phyloP scores from a whole-genome alignment of 2,797 vertebrate genomes.

The Tenualosa thibaudeaui region DNA sequence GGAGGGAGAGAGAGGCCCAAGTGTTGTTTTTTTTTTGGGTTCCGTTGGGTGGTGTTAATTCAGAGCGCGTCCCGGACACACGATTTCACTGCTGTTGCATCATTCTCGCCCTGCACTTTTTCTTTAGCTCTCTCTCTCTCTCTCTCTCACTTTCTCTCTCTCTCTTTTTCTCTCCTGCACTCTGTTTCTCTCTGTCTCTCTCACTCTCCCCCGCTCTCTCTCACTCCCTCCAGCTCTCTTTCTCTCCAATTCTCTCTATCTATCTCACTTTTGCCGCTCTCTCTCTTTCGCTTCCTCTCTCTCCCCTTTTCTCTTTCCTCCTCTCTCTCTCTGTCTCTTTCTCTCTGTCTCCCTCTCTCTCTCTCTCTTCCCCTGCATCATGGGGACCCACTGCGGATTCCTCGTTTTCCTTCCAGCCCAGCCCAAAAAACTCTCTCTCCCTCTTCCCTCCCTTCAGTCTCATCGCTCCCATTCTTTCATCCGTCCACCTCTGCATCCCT shows the following conservation, averaged over 20 bases:
- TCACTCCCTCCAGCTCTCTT: neutral
- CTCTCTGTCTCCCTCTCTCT: constrained; percentile 63
- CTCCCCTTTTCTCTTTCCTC: neutral
- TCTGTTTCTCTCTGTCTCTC: constrained; percentile 8
- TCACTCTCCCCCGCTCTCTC: neutral
- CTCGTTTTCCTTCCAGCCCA: neutral
- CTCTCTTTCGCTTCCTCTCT: neutral
- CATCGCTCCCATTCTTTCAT: constrained; percentile 8
- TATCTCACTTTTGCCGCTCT: neutral
- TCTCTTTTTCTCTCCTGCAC: constrained; percentile 37
- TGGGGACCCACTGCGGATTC: constrained; percentile 49
- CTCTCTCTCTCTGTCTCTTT: constrained; percentile 51
- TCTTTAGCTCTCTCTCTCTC: constrained; percentile 51
- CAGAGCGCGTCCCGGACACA: constrained; percentile 71
- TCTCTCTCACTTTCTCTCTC: constrained; percentile 63
- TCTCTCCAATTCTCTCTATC: neutral
- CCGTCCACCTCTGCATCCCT: constrained; percentile 40
- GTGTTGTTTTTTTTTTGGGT: constrained; percentile 57
- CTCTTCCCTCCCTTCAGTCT: neutral
- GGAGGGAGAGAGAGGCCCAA: constrained; percentile 18
- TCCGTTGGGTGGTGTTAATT: constrained; percentile 75
- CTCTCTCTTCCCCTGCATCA: constrained; percentile 34
- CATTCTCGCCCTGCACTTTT: constrained; percentile 73
- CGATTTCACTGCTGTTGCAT: constrained; percentile 82
- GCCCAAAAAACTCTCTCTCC: constrained; percentile 14